Percentiles rank a stretch among this genome's conserved stretches.
Evolutionary conservation across 2,888 invertebrate species (phyloP).

Genomic region (Andrena flavipes): DNA sequence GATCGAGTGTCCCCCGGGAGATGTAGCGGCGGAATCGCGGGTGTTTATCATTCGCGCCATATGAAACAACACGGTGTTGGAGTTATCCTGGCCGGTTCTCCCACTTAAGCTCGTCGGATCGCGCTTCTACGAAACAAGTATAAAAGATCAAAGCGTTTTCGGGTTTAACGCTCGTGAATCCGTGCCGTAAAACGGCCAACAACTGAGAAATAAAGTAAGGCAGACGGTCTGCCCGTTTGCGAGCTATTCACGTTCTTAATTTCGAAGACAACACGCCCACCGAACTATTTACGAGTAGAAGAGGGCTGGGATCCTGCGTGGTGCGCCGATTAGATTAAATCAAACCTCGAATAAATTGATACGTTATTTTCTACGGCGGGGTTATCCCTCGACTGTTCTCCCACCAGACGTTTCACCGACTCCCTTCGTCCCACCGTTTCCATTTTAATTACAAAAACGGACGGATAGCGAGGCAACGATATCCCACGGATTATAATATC

Average conservation of each 20-base stretch:
- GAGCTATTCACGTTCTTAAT: conserved; percentile 54
- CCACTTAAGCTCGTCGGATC: conserved; percentile 66
- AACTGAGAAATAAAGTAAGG: conserved; percentile 64
- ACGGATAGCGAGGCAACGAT: neutral
- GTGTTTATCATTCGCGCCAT: conserved; percentile 62
- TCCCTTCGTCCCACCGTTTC: neutral
- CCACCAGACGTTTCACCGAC: neutral
- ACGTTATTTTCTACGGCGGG: neutral
- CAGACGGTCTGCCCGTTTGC: conserved; percentile 33
- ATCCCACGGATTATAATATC: neutral
- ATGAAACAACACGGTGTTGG: conserved; percentile 45
- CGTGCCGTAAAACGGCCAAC: conserved; percentile 63
- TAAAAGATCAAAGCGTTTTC: conserved; percentile 69
- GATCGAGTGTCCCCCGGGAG: neutral
- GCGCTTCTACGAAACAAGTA: conserved; percentile 68
- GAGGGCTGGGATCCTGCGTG: conserved; percentile 22
- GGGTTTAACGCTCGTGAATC: conserved; percentile 61
- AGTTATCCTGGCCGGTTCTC: conserved; percentile 65
- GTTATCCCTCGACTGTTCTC: neutral
- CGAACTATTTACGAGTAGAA: conserved; percentile 46
- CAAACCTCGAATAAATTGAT: conserved; percentile 23
- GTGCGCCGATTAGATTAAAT: conserved; percentile 15
- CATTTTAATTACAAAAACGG: neutral
- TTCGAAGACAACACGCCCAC: conserved; percentile 67
- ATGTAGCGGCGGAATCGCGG: neutral